Conservation (phyloP, 2,113 vertebrate species). For the Alectura lathami region DNA sequence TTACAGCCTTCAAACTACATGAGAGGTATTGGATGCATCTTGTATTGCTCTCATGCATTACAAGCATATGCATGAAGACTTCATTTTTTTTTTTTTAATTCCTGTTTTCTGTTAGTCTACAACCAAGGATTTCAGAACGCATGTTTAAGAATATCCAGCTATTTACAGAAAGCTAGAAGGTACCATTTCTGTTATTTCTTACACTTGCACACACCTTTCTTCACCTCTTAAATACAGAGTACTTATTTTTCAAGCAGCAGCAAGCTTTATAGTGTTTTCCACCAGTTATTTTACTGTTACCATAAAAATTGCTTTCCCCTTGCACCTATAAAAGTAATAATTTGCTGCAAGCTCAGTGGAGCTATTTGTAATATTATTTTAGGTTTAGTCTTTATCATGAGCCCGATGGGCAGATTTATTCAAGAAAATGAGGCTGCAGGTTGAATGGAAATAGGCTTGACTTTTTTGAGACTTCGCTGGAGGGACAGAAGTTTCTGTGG, state of each 20-base stretch:
- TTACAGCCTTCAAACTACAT: background rate
- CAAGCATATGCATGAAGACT: background rate
- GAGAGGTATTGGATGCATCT: background rate
- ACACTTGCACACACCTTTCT: background rate
- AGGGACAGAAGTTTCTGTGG: background rate
- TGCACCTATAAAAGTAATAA: conserved; percentile 32
- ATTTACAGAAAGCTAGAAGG: background rate
- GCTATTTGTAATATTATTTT: conserved; percentile 52
- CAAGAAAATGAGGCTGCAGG: background rate
- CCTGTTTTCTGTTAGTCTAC: background rate
- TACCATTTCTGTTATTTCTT: background rate
- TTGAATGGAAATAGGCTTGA: background rate
- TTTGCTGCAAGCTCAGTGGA: conserved; percentile 36
- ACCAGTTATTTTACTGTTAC: conserved; percentile 44
- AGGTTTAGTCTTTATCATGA: conserved; percentile 44
- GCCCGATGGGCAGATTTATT: conserved; percentile 7
- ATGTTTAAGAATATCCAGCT: background rate
- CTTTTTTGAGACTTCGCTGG: background rate
- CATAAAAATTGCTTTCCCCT: conserved; percentile 39
- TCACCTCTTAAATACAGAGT: background rate
- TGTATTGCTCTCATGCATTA: background rate
- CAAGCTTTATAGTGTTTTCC: conserved; percentile 5
- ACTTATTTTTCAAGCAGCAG: background rate
- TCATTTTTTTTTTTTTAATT: background rate
- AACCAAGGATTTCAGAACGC: background rate